Percentiles rank a stretch among this genome's conserved stretches.
Conservation (phyloP, 2,113 vertebrate species). For the Astatotilapia flaviijosephi region DNA sequence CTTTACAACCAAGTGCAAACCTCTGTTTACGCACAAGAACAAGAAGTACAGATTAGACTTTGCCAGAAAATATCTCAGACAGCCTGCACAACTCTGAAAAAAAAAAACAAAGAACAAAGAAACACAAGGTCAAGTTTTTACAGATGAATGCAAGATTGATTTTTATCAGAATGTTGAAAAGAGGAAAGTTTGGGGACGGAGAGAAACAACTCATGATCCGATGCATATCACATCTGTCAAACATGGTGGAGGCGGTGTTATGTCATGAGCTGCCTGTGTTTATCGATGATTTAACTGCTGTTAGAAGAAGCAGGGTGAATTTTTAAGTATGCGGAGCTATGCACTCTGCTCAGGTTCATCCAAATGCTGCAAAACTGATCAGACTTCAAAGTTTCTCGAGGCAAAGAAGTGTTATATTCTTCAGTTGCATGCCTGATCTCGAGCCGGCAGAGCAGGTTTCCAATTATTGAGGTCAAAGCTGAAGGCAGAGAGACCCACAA, state of each 20-base stretch:
- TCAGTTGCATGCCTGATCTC: background rate
- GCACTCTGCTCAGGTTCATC: background rate
- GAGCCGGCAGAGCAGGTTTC: background rate
- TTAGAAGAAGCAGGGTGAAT: background rate
- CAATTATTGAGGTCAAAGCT: background rate
- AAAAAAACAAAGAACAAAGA: background rate
- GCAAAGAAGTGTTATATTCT: background rate
- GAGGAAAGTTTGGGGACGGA: background rate
- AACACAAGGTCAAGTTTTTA: background rate
- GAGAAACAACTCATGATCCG: background rate
- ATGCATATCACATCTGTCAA: background rate
- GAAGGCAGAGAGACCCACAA: background rate
- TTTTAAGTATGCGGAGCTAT: background rate
- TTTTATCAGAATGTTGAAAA: background rate
- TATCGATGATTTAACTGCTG: background rate
- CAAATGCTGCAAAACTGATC: background rate
- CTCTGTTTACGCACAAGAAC: background rate
- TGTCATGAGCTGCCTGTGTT: background rate
- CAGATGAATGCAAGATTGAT: background rate
- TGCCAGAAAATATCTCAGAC: background rate
- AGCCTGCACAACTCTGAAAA: background rate
- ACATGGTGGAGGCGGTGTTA: background rate
- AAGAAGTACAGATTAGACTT: background rate
- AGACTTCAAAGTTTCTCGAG: background rate
- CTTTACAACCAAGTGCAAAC: background rate